Evolutionary conservation across 1,140 invertebrate genomes (phyloP).

Genomic region (Brachionus manjavacas): DNA sequence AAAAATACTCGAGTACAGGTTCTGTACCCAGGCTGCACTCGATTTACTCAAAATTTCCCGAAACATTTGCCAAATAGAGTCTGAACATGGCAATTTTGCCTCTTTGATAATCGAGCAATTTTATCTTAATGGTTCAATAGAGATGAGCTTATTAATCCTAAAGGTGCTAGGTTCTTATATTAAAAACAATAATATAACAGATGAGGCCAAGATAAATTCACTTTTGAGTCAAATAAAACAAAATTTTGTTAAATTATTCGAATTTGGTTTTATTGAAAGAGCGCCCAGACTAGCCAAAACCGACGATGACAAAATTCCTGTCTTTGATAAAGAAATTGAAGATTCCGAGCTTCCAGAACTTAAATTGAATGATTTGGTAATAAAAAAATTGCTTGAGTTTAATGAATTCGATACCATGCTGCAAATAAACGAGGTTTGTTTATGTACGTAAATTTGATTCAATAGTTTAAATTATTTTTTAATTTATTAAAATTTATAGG

Average conservation of each 20-base stretch:
- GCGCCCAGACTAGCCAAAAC: neutral
- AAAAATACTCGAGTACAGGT: neutral
- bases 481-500: conserved; percentile 21
- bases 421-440: conserved; percentile 30
- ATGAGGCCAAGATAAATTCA: neutral
- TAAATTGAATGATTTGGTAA: neutral
- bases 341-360: neutral
- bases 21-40: neutral
- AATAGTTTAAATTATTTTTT: neutral
- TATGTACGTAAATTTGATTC: conserved; percentile 16
- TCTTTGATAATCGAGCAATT: neutral
- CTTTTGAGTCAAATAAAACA: neutral
- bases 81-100: neutral
- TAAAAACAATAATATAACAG: neutral
- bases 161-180: neutral
- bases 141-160: conserved; percentile 11
- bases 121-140: neutral
- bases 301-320: neutral
- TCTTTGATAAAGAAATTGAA: neutral
- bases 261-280: neutral
- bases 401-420: neutral
- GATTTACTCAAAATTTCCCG: neutral
- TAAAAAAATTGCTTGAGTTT: neutral
- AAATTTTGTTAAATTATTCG: neutral
- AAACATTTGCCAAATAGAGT: neutral